These are phyloP conservation scores for Drosophila multiciliata DNA, from an alignment of 2,888 invertebrate genomes.

Conservation along the genomic window DNA sequence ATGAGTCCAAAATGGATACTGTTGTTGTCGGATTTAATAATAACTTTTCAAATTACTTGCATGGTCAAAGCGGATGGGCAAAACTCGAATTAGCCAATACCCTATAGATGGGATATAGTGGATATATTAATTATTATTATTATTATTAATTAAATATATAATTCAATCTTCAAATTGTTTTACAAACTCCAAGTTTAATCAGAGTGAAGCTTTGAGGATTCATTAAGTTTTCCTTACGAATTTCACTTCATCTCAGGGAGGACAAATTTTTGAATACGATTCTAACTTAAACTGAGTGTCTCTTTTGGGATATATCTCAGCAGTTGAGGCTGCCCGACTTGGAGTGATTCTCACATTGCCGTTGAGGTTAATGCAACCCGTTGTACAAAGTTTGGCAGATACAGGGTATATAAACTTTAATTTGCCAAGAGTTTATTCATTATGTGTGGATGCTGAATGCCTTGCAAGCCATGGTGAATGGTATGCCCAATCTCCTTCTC, in stretches of 20 bases:
- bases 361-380: not conserved
- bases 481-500: slow-evolving; percentile 19
- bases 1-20: not conserved
- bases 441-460: slow-evolving; percentile 49
- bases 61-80: not conserved
- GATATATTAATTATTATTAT: no score
- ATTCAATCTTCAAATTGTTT: no score
- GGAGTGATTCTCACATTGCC: not conserved
- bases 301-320: not conserved
- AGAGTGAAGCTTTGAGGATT: not conserved
- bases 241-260: not conserved
- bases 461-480: slow-evolving; percentile 33
- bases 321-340: not conserved
- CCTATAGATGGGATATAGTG: not conserved
- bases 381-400: not conserved
- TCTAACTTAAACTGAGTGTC: not conserved
- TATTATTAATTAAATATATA: not conserved
- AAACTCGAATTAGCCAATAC: not conserved
- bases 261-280: not conserved
- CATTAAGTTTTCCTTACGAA: not conserved
- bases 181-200: no score
- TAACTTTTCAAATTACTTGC: slow-evolving; percentile 3
- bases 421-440: slow-evolving; percentile 60
- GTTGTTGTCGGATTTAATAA: not conserved
- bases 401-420: slow-evolving; percentile 51